These are phyloP conservation scores for Polypedilum vanderplanki DNA, from an alignment of 1,140 invertebrate genomes.

Conservation along the genomic window DNA sequence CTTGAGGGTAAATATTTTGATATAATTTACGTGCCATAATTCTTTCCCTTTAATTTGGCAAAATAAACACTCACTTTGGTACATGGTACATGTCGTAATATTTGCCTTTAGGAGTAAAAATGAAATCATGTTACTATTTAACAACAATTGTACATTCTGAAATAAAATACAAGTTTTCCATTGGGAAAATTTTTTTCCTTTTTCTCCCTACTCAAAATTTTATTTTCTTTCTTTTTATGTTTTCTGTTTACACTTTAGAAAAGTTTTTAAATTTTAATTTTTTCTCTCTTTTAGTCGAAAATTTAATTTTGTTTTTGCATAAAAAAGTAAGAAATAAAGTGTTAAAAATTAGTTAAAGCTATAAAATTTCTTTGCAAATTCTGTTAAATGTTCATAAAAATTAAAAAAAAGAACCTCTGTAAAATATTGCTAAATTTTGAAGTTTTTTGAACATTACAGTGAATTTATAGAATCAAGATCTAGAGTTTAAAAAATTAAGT, in stretches of 20 bases:
- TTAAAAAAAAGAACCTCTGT: too few species aligned
- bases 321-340: too few species aligned
- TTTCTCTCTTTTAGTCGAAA: background rate
- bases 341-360: too few species aligned
- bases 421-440: too few species aligned
- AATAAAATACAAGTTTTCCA: background rate
- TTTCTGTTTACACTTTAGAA: background rate
- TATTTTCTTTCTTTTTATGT: background rate
- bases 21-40: constrained; percentile 26
- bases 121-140: constrained; percentile 19
- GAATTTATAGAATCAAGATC: too few species aligned
- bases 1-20: constrained; percentile 25
- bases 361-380: too few species aligned
- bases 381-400: too few species aligned
- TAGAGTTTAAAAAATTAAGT: too few species aligned
- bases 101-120: constrained; percentile 10
- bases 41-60: constrained; percentile 25
- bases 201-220: background rate
- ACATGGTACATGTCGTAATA: background rate
- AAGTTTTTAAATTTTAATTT: background rate
- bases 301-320: background rate
- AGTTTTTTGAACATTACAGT: too few species aligned
- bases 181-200: background rate
- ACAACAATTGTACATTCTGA: background rate
- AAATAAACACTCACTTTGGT: constrained; percentile 21